Evolutionary conservation across 2,113 vertebrate genomes (phyloP).

Genomic region (Dendropsophus ebraccatus): DNA sequence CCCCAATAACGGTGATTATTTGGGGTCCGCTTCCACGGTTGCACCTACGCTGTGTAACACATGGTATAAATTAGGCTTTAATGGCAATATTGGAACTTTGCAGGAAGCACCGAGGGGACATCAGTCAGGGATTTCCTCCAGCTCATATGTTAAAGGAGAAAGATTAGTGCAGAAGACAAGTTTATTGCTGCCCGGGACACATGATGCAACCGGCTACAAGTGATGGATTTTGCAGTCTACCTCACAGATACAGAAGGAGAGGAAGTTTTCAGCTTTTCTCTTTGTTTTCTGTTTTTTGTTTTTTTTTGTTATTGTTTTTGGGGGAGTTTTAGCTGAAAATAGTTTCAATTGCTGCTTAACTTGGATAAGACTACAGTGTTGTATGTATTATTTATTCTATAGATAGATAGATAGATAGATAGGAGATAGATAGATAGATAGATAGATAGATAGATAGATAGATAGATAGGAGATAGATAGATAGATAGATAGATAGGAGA

Average conservation of each 20-base stretch:
- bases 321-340: no score
- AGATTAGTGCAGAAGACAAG: slow-evolving; percentile 62
- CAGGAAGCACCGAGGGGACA: slow-evolving; percentile 60
- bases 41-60: slow-evolving; percentile 4
- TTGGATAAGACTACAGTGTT: no score
- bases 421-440: no score
- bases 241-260: slow-evolving; percentile 49
- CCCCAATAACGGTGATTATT: slow-evolving; percentile 10
- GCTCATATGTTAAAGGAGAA: slow-evolving; percentile 61
- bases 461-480: no score
- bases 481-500: no score
- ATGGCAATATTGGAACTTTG: slow-evolving; percentile 61
- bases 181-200: slow-evolving; percentile 70
- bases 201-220: slow-evolving; percentile 66
- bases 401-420: no score
- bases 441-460: no score
- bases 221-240: slow-evolving; percentile 65
- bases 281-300: no score
- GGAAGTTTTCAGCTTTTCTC: no score
- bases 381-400: no score
- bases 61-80: slow-evolving; percentile 60
- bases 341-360: no score
- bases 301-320: no score
- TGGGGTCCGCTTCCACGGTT: slow-evolving; percentile 3
- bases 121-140: slow-evolving; percentile 64